These are phyloP conservation scores for Chironex yamaguchii DNA, from an alignment of 30 jellyfish, hydroid and myxozoan species.

Conservation along the genomic window DNA sequence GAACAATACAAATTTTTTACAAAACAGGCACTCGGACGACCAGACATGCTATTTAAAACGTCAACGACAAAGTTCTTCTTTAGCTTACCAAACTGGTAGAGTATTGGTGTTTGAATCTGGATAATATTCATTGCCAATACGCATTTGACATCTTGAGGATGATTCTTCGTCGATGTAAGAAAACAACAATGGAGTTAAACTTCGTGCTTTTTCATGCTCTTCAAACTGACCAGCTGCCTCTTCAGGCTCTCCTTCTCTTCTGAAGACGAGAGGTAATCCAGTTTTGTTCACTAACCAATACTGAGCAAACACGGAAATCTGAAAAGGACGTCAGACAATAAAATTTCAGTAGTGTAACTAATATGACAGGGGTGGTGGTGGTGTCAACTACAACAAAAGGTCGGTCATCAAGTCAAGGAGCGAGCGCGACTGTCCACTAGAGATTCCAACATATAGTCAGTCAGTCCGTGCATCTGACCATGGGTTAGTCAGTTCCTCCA, in stretches of 20 bases:
- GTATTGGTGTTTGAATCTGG: constrained; percentile 54
- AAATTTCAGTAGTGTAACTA: too few relatives aligned
- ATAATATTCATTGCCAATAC: constrained; percentile 79
- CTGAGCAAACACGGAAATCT: constrained; percentile 94
- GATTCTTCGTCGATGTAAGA: constrained; percentile 89
- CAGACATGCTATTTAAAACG: too few relatives aligned
- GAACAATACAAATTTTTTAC: too few relatives aligned
- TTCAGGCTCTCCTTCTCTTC: constrained; percentile 92
- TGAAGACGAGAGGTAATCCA: constrained; percentile 92
- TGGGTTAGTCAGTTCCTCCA: too few relatives aligned
- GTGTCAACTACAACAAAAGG: too few relatives aligned
- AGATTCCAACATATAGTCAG: too few relatives aligned
- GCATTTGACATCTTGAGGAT: constrained; percentile 88
- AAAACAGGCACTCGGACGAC: too few relatives aligned
- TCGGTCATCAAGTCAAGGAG: too few relatives aligned
- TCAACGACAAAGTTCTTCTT: neutral
- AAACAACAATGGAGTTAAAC: constrained; percentile 92
- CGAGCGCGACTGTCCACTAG: too few relatives aligned
- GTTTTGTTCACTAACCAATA: constrained; percentile 96
- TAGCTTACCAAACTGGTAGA: constrained; percentile 37
- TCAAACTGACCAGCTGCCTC: constrained; percentile 99
- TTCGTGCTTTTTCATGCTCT: constrained; percentile 98
- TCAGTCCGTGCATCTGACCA: too few relatives aligned
- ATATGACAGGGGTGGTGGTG: too few relatives aligned
- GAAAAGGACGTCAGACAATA: too few relatives aligned